Evolutionary conservation across 2,888 invertebrate genomes (phyloP), one percentile per base, ranked within the genome.

Genomic region (Drosophila engyochracea): DNA sequence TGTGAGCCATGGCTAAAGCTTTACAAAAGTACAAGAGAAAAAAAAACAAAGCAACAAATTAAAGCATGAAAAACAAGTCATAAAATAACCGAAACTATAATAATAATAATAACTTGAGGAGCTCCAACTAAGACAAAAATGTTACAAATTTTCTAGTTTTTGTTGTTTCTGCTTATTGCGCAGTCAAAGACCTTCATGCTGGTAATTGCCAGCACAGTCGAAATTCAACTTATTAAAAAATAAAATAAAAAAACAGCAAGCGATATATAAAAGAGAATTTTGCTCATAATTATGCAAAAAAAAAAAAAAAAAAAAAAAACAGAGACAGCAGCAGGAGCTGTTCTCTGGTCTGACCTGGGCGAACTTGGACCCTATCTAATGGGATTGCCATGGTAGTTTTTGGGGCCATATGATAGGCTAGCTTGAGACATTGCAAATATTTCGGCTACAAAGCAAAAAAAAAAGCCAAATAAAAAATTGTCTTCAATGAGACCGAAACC

Each of bases 161-260:
- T 63, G 63, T 64, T 67, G 69, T 44, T 60, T 71, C 49, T 71
- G 63, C 49, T 77, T 76, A 83, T 85, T 85, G 90, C 85, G 85
- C 86, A 85, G 85, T 85, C 85, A 90, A 90, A 85, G 89, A 85
- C 85, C 85, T 85, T 85, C 85, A 85, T 83, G 85, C 86, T 83
- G 77, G 89, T 85, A 85, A 85, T 85, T 85, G 85, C 90, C 83
- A 79, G 68, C 84, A 61, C 68, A 84, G 77, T 71, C 57, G 58
- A 67, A 69, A 59, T 67, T 68, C 71, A 69, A 60, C 74, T 79
- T 76, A 61, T 73, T 63, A 31, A 31, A 68, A 58, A 54, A 55
- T 37, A 57, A 51, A 70, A 60, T 60, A 52, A 22, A 55, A 31
- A 64, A 61, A 63, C 31, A 62, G 55, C 35, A 70, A 64, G 57